phyloP scores from a whole-genome alignment of 2,888 invertebrate species.

The Myopa testacea region DNA sequence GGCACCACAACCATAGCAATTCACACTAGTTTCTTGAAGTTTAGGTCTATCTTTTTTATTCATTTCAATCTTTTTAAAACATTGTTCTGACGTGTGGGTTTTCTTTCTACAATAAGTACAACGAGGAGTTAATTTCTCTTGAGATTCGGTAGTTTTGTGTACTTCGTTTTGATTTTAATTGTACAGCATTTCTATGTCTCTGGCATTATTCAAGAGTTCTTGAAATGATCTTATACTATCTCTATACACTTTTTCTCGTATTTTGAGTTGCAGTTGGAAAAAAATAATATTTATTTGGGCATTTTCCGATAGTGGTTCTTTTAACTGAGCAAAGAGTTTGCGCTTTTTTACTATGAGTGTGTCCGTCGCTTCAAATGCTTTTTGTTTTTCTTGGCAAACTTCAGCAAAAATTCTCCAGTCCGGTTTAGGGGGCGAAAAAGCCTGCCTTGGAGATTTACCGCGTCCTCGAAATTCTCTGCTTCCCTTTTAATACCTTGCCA shows the following conservation, averaged over 20 bases:
- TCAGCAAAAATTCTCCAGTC: neutral
- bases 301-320: neutral
- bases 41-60: neutral
- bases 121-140: neutral
- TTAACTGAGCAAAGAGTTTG: neutral
- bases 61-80: neutral
- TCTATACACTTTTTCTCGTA: neutral
- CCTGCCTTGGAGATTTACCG: neutral
- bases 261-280: neutral
- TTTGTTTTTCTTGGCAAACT: neutral
- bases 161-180: neutral
- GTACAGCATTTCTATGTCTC: neutral
- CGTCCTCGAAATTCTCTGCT: neutral
- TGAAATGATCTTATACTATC: neutral
- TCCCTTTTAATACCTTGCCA: slow-evolving; percentile 33
- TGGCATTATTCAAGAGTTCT: neutral
- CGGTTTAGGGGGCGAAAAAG: neutral
- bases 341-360: neutral
- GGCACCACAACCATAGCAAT: slow-evolving; percentile 10
- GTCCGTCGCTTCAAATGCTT: neutral
- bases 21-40: neutral
- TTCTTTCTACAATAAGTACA: neutral
- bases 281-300: neutral
- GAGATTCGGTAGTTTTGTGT: neutral
- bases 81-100: neutral